Conservation (phyloP, 2,797 vertebrate genomes). For the Acipenser transmontanus region DNA sequence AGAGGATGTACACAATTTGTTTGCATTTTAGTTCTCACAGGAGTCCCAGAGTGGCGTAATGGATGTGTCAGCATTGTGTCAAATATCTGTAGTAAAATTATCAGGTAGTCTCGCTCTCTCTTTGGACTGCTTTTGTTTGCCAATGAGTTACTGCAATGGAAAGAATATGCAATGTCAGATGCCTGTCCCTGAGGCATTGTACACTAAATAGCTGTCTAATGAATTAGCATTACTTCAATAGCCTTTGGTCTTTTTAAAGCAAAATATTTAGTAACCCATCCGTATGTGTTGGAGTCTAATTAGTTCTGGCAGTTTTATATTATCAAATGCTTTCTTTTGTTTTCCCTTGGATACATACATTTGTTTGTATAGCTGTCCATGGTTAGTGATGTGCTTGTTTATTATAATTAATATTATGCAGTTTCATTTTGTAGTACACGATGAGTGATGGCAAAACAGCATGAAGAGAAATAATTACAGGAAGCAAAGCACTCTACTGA, state of each 20-base stretch:
- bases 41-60: slow-evolving; percentile 1
- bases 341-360: slow-evolving; percentile 25
- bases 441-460: background rate
- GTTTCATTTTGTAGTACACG: background rate
- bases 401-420: background rate
- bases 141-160: slow-evolving; percentile 18
- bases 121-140: slow-evolving; percentile 23
- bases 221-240: slow-evolving; percentile 26
- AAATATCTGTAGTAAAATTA: slow-evolving; percentile 35
- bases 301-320: slow-evolving; percentile 29
- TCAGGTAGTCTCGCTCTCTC: slow-evolving; percentile 25
- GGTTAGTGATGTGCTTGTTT: background rate
- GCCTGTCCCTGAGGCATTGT: slow-evolving; percentile 26
- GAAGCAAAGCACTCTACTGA: background rate
- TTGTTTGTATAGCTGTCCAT: slow-evolving; percentile 15
- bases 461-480: background rate
- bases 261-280: slow-evolving; percentile 21
- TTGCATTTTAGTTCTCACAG: background rate
- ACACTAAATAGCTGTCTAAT: slow-evolving; percentile 14
- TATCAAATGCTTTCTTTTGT: slow-evolving; percentile 31
- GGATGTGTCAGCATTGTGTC: slow-evolving; percentile 32
- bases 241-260: slow-evolving; percentile 27
- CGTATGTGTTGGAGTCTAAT: slow-evolving; percentile 35
- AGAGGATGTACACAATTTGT: slow-evolving; percentile 26
- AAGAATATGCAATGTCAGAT: slow-evolving; percentile 33